phyloP scores from a whole-genome alignment of 2,113 vertebrate genomes.

The Lophius piscatorius region DNA sequence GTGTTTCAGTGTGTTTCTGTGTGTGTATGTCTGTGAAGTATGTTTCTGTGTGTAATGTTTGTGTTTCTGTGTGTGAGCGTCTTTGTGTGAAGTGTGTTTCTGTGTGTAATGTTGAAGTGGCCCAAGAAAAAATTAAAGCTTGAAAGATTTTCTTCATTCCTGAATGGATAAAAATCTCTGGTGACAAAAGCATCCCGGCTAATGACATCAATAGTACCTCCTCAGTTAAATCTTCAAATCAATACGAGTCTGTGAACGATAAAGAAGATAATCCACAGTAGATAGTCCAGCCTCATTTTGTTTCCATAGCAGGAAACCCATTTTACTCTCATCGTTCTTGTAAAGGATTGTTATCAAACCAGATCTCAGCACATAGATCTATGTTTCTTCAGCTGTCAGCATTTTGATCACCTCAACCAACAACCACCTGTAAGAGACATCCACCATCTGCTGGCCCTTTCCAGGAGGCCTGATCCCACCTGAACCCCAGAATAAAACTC shows the following conservation, averaged over 20 bases:
- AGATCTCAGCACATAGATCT: not conserved
- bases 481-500: constrained; percentile 74
- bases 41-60: too few species aligned
- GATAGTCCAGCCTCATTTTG: constrained; percentile 19
- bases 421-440: constrained; percentile 5
- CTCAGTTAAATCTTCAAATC: constrained; percentile 6
- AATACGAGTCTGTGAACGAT: constrained; percentile 15
- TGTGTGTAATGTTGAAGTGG: not conserved
- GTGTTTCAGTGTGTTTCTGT: too few species aligned
- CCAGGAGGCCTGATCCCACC: constrained; percentile 7
- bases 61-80: too few species aligned
- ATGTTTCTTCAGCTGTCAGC: not conserved
- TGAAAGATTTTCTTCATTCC: constrained; percentile 3
- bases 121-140: not conserved
- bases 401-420: constrained; percentile 14
- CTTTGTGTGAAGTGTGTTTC: too few species aligned
- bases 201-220: not conserved
- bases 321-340: constrained; percentile 11
- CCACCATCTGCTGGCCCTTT: not conserved
- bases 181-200: not conserved
- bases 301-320: constrained; percentile 20
- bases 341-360: constrained; percentile 9
- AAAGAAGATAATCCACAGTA: constrained; percentile 41
- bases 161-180: constrained; percentile 6
- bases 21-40: too few species aligned